phyloP scores from a whole-genome alignment of 2,797 vertebrate species.

The Amblyraja radiata region DNA sequence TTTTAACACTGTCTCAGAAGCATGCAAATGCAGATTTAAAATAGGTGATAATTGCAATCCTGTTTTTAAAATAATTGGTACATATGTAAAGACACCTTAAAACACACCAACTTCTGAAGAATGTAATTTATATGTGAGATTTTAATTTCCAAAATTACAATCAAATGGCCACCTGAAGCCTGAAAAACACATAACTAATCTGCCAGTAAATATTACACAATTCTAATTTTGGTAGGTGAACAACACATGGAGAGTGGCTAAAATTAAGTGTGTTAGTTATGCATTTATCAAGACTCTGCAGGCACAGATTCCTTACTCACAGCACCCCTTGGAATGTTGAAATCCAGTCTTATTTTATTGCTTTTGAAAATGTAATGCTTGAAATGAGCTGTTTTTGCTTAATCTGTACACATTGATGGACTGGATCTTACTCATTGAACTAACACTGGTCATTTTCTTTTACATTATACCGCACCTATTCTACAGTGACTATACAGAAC shows the following conservation, averaged over 20 bases:
- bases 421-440: conserved; percentile 20
- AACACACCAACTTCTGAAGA: background rate
- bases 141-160: conserved; percentile 35
- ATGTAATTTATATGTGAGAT: conserved; percentile 21
- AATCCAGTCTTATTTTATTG: conserved; percentile 19
- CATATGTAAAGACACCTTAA: background rate
- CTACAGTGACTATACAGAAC: conserved; percentile 37
- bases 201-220: background rate
- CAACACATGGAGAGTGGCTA: background rate
- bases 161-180: conserved; percentile 28
- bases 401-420: conserved; percentile 31
- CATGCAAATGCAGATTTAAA: background rate
- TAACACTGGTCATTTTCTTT: conserved; percentile 35
- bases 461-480: conserved; percentile 35
- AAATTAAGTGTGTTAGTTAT: conserved; percentile 23
- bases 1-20: background rate
- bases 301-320: background rate
- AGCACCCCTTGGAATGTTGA: conserved; percentile 18
- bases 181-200: conserved; percentile 23
- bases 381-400: conserved; percentile 27
- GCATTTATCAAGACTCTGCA: conserved; percentile 20
- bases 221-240: background rate
- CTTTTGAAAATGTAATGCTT: conserved; percentile 36
- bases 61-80: background rate
- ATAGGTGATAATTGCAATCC: background rate